Evolutionary conservation across 2,888 invertebrate species (phyloP).

Genomic region (Adineta ricciae): DNA sequence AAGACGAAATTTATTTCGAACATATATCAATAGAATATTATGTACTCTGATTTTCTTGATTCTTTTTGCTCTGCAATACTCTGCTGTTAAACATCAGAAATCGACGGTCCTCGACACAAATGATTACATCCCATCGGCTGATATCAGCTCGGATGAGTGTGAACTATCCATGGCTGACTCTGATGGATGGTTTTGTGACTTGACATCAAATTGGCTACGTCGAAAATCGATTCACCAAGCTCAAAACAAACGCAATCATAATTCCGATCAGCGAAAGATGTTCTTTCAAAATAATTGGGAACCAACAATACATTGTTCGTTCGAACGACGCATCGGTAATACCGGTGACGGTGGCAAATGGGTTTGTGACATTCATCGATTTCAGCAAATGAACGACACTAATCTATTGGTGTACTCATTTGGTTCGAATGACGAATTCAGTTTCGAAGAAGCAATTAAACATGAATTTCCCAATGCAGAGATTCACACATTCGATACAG

Average conservation of each 20-base stretch:
- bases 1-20: no score
- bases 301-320: neutral
- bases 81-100: no score
- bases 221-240: neutral
- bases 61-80: no score
- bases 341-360: neutral
- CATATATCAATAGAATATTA: no score
- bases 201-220: neutral
- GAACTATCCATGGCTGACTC: neutral
- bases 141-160: neutral
- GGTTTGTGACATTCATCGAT: neutral
- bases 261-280: neutral
- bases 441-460: neutral
- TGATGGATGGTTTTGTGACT: neutral
- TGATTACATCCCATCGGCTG: no score
- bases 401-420: neutral
- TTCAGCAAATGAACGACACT: neutral
- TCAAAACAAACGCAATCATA: neutral
- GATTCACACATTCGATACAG: neutral
- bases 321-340: constrained; percentile 9
- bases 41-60: no score
- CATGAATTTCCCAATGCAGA: neutral
- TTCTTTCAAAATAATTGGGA: constrained; percentile 21
- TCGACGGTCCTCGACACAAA: no score
- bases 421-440: neutral